Percentiles rank a stretch among this genome's conserved stretches.
Conservation (phyloP, 2,113 vertebrate species). For the Gopherus flavomarginatus region DNA sequence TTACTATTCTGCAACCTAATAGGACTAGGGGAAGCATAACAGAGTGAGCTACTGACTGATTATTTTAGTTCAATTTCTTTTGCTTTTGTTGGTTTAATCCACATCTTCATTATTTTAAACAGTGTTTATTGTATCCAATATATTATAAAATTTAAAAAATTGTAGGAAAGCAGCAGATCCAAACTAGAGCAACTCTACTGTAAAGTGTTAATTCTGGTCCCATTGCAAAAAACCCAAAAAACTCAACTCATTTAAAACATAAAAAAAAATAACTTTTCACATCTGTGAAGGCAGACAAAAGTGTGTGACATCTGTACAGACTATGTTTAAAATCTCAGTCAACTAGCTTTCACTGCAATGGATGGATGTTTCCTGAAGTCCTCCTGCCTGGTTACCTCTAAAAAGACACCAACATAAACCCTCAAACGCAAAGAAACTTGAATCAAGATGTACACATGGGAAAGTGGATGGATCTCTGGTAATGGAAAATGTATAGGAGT, state of each 20-base stretch:
- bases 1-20: neutral
- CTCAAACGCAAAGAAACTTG: slow-evolving; percentile 63
- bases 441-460: slow-evolving; percentile 56
- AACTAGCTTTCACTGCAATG: slow-evolving; percentile 43
- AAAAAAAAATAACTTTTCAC: slow-evolving; percentile 71
- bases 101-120: slow-evolving; percentile 79
- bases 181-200: slow-evolving; percentile 81
- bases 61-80: slow-evolving; percentile 16
- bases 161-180: slow-evolving; percentile 84
- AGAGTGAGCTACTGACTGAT: accelerated
- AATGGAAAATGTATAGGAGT: slow-evolving; percentile 59
- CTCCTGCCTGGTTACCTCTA: slow-evolving; percentile 60
- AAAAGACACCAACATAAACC: slow-evolving; percentile 65
- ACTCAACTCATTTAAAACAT: slow-evolving; percentile 73
- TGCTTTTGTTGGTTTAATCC: slow-evolving; percentile 61
- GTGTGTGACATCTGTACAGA: slow-evolving; percentile 77
- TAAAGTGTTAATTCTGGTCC: slow-evolving; percentile 81
- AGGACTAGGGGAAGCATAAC: neutral
- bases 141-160: slow-evolving; percentile 85
- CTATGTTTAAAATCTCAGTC: slow-evolving; percentile 67
- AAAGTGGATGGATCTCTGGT: slow-evolving; percentile 65
- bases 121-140: slow-evolving; percentile 86
- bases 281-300: slow-evolving; percentile 77
- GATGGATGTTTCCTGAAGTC: slow-evolving; percentile 55
- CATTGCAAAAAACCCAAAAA: slow-evolving; percentile 69